Percentiles rank a stretch among this genome's conserved stretches.
These are phyloP conservation scores for Semnornis frantzii DNA, from an alignment of 2,113 vertebrate genomes.

Conservation along the genomic window DNA sequence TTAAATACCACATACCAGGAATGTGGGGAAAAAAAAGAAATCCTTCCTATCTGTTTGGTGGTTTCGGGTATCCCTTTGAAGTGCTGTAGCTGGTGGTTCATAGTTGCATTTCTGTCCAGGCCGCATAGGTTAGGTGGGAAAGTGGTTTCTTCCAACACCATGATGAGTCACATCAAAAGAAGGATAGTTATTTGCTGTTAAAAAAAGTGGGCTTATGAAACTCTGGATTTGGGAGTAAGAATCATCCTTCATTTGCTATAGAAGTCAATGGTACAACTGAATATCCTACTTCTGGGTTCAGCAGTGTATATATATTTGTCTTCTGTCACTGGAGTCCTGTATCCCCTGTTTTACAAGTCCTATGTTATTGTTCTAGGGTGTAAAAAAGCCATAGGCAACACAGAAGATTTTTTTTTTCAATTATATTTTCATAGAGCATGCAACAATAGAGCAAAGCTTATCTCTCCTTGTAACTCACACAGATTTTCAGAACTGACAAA, in stretches of 20 bases:
- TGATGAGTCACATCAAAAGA: not conserved
- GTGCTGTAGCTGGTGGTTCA: not conserved
- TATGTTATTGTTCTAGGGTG: not conserved
- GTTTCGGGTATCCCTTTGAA: slow-evolving; percentile 13
- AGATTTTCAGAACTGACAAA: not conserved
- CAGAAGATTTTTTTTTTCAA: not conserved
- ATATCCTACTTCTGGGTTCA: not conserved
- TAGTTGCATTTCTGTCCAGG: not conserved
- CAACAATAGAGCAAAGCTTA: not conserved
- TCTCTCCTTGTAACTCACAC: not conserved
- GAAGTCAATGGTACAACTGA: not conserved
- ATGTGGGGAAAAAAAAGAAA: not conserved
- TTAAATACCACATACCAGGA: not conserved
- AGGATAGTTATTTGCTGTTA: not conserved
- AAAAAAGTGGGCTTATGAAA: not conserved
- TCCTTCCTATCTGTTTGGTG: not conserved
- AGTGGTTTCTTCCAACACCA: not conserved
- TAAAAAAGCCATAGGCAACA: not conserved
- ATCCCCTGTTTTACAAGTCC: not conserved
- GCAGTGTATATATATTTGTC: not conserved
- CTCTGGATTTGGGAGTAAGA: not conserved
- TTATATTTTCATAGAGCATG: not conserved
- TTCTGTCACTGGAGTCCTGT: not conserved
- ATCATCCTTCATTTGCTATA: not conserved
- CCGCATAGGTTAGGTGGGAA: not conserved